phyloP scores from a whole-genome alignment of 2,888 invertebrate species.

The Synergus japonicus region DNA sequence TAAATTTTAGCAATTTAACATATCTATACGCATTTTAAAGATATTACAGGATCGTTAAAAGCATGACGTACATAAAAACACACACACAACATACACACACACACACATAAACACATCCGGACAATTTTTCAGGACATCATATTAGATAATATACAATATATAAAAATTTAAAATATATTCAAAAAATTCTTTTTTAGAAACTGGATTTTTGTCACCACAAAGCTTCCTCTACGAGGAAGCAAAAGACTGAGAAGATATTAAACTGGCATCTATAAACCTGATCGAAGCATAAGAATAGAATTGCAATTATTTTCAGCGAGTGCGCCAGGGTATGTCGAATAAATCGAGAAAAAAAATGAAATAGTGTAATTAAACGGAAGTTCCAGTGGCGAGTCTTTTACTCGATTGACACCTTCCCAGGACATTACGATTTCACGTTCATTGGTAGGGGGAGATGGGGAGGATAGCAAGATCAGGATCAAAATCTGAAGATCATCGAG shows the following conservation, averaged over 20 bases:
- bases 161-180: too few species aligned
- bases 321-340: constrained; percentile 1
- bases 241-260: neutral
- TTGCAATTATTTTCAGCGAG: neutral
- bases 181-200: too few species aligned
- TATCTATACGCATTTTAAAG: too few species aligned
- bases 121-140: too few species aligned
- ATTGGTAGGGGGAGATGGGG: constrained; percentile 53
- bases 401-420: constrained; percentile 58
- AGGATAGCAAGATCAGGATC: constrained; percentile 48
- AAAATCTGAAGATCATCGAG: constrained; percentile 53
- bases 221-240: too few species aligned
- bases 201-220: too few species aligned
- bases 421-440: constrained; percentile 65
- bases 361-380: constrained; percentile 34
- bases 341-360: neutral
- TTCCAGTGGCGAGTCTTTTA: neutral
- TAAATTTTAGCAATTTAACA: too few species aligned
- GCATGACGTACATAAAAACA: too few species aligned
- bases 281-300: neutral
- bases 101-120: too few species aligned
- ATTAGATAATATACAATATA: too few species aligned
- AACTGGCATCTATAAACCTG: neutral
- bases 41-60: too few species aligned
- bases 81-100: too few species aligned